These are phyloP conservation scores for Choristoneura fumiferana DNA, from an alignment of 1,140 invertebrate genomes.

Conservation along the genomic window DNA sequence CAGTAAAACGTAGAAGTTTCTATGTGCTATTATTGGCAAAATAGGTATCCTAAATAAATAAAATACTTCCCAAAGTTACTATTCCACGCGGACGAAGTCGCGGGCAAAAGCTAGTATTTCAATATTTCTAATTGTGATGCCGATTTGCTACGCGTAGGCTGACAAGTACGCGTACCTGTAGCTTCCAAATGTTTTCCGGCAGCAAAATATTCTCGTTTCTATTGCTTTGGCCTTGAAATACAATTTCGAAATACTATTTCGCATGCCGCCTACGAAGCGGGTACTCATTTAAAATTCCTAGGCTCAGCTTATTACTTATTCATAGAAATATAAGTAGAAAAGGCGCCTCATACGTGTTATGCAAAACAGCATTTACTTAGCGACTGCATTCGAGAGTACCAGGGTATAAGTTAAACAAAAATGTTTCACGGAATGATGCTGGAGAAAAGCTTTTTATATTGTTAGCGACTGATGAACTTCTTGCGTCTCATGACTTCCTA, in stretches of 20 bases:
- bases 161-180: no score
- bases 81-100: no score
- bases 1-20: no score
- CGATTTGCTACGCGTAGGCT: no score
- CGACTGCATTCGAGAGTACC: background rate
- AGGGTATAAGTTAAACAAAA: background rate
- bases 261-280: background rate
- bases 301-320: conserved; percentile 7
- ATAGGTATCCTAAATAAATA: no score
- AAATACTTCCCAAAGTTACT: no score
- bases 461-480: background rate
- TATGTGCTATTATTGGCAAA: no score
- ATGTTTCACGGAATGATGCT: background rate
- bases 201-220: background rate
- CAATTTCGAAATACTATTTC: background rate
- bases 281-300: conserved; percentile 12
- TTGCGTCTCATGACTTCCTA: background rate
- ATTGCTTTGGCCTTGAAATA: background rate
- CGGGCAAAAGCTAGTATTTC: no score
- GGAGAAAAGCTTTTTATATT: background rate
- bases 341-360: conserved; percentile 4
- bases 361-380: background rate
- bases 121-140: background rate
- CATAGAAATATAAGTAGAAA: conserved; percentile 14
- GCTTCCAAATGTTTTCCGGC: no score